Conservation (phyloP, 1,140 invertebrate genomes). For the Helicorthomorpha holstii region DNA sequence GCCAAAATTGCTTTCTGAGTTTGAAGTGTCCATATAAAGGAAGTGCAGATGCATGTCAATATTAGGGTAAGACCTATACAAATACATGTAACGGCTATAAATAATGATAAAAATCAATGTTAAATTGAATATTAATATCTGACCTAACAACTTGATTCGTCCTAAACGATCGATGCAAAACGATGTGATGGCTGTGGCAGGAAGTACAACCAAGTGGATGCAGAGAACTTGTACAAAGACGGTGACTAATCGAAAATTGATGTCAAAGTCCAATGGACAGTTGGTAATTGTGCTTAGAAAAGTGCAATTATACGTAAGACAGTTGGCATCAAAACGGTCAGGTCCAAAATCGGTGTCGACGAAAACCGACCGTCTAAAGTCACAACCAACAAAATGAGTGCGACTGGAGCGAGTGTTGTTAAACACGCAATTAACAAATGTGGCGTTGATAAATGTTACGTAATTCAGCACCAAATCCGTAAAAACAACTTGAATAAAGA, state of each 20-base stretch:
- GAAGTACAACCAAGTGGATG: constrained; percentile 24
- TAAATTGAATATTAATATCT: constrained; percentile 8
- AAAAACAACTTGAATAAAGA: constrained; percentile 17
- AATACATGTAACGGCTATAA: neutral
- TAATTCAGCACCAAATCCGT: constrained; percentile 18
- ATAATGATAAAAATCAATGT: neutral
- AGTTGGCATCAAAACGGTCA: constrained; percentile 18
- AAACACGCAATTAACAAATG: constrained; percentile 17
- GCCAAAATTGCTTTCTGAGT: constrained; percentile 20
- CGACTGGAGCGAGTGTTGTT: constrained; percentile 18
- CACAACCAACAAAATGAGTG: constrained; percentile 18
- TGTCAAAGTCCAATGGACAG: constrained; percentile 22
- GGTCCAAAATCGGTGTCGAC: constrained; percentile 21
- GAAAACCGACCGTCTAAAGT: constrained; percentile 16
- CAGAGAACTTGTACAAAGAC: constrained; percentile 22
- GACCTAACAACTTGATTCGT: constrained; percentile 29
- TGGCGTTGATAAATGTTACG: constrained; percentile 18
- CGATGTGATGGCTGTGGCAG: constrained; percentile 31
- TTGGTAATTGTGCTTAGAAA: constrained; percentile 15
- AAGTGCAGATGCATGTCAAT: constrained; percentile 26
- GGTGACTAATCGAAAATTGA: constrained; percentile 20
- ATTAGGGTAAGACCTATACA: constrained; percentile 29
- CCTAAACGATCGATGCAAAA: constrained; percentile 31
- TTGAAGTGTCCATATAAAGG: constrained; percentile 30
- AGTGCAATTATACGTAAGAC: constrained; percentile 15